These are phyloP conservation scores for Lota lota DNA, from an alignment of 2,113 vertebrate species.

Conservation along the genomic window DNA sequence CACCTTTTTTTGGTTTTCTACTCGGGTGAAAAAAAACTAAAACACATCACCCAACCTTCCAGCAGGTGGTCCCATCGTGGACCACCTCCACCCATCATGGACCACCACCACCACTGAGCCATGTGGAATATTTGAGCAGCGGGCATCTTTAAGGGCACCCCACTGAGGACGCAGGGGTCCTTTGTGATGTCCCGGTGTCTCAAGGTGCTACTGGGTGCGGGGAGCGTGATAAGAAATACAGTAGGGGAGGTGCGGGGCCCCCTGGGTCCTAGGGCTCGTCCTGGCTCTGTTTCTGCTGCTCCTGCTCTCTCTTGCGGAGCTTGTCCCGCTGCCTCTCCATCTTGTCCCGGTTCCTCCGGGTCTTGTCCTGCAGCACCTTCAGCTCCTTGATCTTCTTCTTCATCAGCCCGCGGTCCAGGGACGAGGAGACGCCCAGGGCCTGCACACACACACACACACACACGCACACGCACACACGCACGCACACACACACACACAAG, in stretches of 20 bases:
- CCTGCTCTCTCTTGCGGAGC: slow-evolving; percentile 80
- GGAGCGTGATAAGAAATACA: neutral
- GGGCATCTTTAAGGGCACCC: neutral
- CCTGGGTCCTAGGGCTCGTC: slow-evolving; percentile 59
- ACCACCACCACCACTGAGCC: neutral
- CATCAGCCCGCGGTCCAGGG: slow-evolving; percentile 85
- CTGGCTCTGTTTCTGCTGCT: slow-evolving; percentile 75
- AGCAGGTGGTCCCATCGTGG: neutral
- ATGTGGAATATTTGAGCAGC: neutral
- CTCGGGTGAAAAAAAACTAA: neutral
- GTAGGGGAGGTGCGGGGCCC: neutral
- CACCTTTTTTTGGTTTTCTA: neutral
- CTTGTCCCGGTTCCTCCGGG: slow-evolving; percentile 85
- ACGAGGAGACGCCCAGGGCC: slow-evolving; percentile 85
- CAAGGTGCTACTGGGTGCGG: neutral
- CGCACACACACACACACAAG: too few relatives aligned
- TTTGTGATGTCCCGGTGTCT: too few relatives aligned
- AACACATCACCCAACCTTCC: neutral
- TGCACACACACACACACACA: slow-evolving; percentile 49
- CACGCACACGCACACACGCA: too few relatives aligned
- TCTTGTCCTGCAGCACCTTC: slow-evolving; percentile 85
- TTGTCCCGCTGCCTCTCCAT: slow-evolving; percentile 88
- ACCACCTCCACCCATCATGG: too few relatives aligned
- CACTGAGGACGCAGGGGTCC: too few relatives aligned
- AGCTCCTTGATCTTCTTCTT: slow-evolving; percentile 97